Evolutionary conservation across 2,113 vertebrate genomes (phyloP).

Genomic region (Syngnathus scovelli): DNA sequence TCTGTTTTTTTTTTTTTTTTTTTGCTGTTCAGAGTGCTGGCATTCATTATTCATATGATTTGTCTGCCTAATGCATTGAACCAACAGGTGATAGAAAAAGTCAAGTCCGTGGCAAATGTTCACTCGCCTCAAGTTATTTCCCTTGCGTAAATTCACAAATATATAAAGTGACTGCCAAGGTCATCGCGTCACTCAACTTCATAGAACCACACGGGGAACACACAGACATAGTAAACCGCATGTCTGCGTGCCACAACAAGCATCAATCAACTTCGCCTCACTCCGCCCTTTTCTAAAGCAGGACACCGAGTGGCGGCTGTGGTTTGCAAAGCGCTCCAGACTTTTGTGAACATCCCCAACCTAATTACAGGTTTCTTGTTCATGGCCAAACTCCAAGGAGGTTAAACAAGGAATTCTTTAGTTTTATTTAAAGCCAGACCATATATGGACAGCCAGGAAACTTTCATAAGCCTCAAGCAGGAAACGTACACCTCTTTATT

Average conservation of each 20-base stretch:
- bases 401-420: slow-evolving; percentile 57
- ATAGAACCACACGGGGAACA: slow-evolving; percentile 11
- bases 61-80: neutral
- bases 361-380: slow-evolving; percentile 60
- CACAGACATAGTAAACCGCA: slow-evolving; percentile 21
- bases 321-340: slow-evolving; percentile 52
- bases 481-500: slow-evolving; percentile 38
- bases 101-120: neutral
- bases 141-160: neutral
- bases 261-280: slow-evolving; percentile 41
- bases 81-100: neutral
- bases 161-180: neutral
- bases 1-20: neutral
- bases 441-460: slow-evolving; percentile 64
- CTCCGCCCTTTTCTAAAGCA: slow-evolving; percentile 43
- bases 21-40: neutral
- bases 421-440: slow-evolving; percentile 42
- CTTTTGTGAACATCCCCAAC: slow-evolving; percentile 51
- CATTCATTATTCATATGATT: neutral
- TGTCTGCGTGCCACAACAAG: slow-evolving; percentile 37
- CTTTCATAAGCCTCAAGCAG: slow-evolving; percentile 20
- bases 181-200: slow-evolving; percentile 13
- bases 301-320: slow-evolving; percentile 35
- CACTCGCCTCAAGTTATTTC: neutral
- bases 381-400: slow-evolving; percentile 45